phyloP scores from a whole-genome alignment of 1,140 invertebrate genomes.

The Macrotrachela quadricornifera region DNA sequence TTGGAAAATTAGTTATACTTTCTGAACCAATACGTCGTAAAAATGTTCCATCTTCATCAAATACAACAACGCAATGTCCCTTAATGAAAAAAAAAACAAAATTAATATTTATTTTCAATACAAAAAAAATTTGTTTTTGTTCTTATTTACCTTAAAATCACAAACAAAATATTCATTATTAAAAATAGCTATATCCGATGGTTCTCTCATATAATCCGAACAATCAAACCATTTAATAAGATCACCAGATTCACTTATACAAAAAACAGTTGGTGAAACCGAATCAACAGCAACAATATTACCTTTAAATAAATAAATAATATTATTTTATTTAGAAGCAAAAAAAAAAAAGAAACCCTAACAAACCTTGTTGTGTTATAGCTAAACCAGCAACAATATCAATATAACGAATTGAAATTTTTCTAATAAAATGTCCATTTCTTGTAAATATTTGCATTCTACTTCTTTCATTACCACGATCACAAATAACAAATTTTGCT shows the following conservation, averaged over 20 bases:
- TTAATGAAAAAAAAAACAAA: too few species aligned
- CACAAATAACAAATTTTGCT: constrained; percentile 63
- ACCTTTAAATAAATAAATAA: constrained; percentile 11
- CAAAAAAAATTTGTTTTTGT: too few species aligned
- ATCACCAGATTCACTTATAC: constrained; percentile 66
- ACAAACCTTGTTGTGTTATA: constrained; percentile 51
- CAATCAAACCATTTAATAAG: constrained; percentile 82
- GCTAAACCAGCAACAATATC: constrained; percentile 85
- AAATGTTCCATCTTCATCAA: constrained; percentile 68
- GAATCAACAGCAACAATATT: constrained; percentile 88
- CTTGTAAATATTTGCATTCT: constrained; percentile 70
- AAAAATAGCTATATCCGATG: constrained; percentile 78
- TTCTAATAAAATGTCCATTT: constrained; percentile 48
- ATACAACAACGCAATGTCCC: constrained; percentile 83
- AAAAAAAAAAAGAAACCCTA: background rate
- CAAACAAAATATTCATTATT: constrained; percentile 84
- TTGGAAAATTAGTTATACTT: constrained; percentile 81
- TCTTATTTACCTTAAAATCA: constrained; percentile 46
- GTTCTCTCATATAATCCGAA: constrained; percentile 82
- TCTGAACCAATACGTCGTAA: constrained; percentile 75
- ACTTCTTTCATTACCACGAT: constrained; percentile 76
- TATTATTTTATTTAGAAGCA: background rate
- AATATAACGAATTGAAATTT: constrained; percentile 75
- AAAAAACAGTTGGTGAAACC: constrained; percentile 78
- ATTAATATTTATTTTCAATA: too few species aligned